Evolutionary conservation across 2,888 invertebrate genomes (phyloP).

Genomic region (Syrista parreyssii): DNA sequence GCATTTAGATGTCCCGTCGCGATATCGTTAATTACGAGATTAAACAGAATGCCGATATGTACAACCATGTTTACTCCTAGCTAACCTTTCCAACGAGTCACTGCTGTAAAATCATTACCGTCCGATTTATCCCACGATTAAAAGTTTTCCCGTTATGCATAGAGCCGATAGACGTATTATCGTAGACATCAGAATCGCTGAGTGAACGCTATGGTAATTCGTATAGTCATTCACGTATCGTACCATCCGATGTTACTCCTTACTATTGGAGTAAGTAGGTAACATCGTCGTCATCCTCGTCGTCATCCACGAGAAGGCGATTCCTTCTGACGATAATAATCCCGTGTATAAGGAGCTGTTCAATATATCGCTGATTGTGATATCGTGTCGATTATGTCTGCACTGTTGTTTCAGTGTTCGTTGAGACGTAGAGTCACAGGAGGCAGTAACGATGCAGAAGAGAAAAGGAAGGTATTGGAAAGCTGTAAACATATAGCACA

Average conservation of each 20-base stretch:
- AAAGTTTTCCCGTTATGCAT: neutral
- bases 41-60: neutral
- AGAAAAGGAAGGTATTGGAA: conserved; percentile 33
- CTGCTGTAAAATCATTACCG: neutral
- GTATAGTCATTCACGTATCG: neutral
- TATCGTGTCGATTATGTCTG: neutral
- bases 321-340: neutral
- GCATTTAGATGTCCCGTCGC: neutral
- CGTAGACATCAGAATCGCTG: neutral
- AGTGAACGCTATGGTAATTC: neutral
- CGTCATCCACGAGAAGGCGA: neutral
- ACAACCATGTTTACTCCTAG: neutral
- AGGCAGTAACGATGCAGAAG: neutral
- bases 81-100: neutral
- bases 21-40: neutral
- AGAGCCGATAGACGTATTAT: neutral
- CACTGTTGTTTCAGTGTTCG: neutral
- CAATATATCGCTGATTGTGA: neutral
- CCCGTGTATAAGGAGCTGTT: neutral
- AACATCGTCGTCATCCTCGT: neutral
- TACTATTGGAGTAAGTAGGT: neutral
- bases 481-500: conserved; percentile 32
- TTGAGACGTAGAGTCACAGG: neutral
- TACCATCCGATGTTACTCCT: neutral
- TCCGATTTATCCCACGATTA: neutral